Evolutionary conservation across 2,888 invertebrate species (phyloP), one percentile per base, ranked within the genome.

Genomic region (Osmoderma eremita): DNA sequence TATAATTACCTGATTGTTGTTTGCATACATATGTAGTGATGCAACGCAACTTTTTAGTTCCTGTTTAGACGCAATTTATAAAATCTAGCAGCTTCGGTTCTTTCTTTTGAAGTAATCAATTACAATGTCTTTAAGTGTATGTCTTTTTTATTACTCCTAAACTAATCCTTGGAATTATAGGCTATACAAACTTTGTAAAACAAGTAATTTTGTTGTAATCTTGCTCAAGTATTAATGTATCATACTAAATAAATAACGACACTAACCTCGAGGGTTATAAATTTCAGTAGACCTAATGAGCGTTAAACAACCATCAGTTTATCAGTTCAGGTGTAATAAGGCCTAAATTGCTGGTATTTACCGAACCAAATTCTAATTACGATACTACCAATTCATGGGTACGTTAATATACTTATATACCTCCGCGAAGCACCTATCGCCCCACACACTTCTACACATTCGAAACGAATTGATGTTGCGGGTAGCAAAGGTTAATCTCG

Each of bases 401-500:
- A 17, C 45, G 36, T 61, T 45, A 45, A 61, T 61, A 48, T 20
- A 48, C 36, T 53, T 61, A 45, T 45, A 20, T 17, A 61, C 45
- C 42, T 61, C 15, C n/a, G 2, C 45, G 58, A 45, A 45, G 18
- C 45, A 45, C 24, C 15, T n/a, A 12, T 45, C 15, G 36, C 45
- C 45, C 18, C 30, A 61, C 45, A 61, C 36, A 45, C 58, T 45
- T 61, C 45, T 18, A 61, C 42, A 24, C 20, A 20, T 45, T 24
- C 58, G 58, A 48, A 61, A 45, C 18, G 58, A 18, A 66, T 66
- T 66, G 51, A 66, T 66, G 50, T 58, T 48, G 18, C 30, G 38
- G 50, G 58, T 50, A 49, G 50, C 58, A 66, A 66, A 66, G 65
- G 65, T 66, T 66, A 66, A 66, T 22, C 58, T 42, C 41, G 51